These are phyloP conservation scores for Aspidiotus rigidus DNA, from an alignment of 2,888 invertebrate species.

Conservation along the genomic window DNA sequence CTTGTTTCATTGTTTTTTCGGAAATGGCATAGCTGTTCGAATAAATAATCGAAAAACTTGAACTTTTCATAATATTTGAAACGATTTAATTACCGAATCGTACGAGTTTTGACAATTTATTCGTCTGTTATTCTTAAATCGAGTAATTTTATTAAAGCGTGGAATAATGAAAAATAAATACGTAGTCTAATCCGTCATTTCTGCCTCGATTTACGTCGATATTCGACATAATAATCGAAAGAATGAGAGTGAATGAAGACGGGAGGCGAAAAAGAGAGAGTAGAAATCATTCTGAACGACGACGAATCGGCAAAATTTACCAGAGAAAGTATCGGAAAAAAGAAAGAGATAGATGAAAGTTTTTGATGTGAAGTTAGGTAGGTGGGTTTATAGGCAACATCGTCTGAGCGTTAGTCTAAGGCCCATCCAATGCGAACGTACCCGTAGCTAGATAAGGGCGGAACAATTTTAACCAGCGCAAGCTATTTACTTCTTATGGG, in stretches of 20 bases:
- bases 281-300: slow-evolving; percentile 31
- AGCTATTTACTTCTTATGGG: slow-evolving; percentile 34
- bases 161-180: no score
- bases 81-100: no score
- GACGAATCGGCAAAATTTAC: slow-evolving; percentile 28
- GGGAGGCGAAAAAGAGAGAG: slow-evolving; percentile 2
- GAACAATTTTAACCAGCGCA: slow-evolving; percentile 34
- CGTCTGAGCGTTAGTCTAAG: slow-evolving; percentile 33
- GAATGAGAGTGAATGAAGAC: not conserved
- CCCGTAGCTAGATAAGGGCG: slow-evolving; percentile 32
- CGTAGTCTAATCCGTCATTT: no score
- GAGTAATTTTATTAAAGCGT: no score
- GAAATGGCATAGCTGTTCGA: no score
- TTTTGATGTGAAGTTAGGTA: slow-evolving; percentile 31
- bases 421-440: slow-evolving; percentile 33
- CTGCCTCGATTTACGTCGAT: no score
- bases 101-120: no score
- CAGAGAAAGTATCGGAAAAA: slow-evolving; percentile 29
- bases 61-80: no score
- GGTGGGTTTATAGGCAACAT: slow-evolving; percentile 32
- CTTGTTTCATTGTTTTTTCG: no score
- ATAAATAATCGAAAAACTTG: no score
- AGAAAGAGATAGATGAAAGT: slow-evolving; percentile 33
- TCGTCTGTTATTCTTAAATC: no score
- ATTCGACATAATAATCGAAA: no score